phyloP scores from a whole-genome alignment of 2,113 vertebrate genomes.

The Columba livia region DNA sequence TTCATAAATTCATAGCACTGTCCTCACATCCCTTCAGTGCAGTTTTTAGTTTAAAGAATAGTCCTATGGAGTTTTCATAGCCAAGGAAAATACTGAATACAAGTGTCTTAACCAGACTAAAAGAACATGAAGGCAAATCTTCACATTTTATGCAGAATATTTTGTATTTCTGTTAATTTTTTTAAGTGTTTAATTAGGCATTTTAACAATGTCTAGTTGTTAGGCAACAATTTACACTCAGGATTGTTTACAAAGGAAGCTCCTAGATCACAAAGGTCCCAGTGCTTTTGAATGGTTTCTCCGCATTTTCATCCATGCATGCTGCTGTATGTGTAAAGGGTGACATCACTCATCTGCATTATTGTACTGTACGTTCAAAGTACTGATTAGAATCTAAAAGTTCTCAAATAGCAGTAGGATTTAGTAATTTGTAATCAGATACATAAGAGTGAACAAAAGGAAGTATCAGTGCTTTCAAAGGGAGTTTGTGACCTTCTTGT shows the following conservation, averaged over 20 bases:
- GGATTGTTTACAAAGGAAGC: not conserved
- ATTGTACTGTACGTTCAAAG: slow-evolving; percentile 52
- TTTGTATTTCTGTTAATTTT: not conserved
- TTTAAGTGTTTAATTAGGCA: not conserved
- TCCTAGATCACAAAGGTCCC: not conserved
- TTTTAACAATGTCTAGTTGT: not conserved
- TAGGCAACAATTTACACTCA: not conserved
- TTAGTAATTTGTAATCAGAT: slow-evolving; percentile 70
- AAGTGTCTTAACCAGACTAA: not conserved
- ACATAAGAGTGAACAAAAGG: slow-evolving; percentile 52
- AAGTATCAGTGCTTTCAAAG: slow-evolving; percentile 67
- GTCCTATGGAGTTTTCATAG: not conserved
- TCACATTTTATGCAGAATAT: not conserved
- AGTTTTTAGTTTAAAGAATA: not conserved
- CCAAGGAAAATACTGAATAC: not conserved
- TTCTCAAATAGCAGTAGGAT: slow-evolving; percentile 68
- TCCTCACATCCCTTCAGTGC: not conserved
- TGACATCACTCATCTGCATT: slow-evolving; percentile 71
- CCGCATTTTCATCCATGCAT: not conserved
- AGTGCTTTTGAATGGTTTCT: not conserved
- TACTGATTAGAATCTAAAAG: slow-evolving; percentile 69
- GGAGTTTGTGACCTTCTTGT: slow-evolving; percentile 60
- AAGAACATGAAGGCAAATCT: not conserved
- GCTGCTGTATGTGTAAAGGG: slow-evolving; percentile 42
- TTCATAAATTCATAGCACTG: not conserved